Evolutionary conservation across 2,888 invertebrate species (phyloP).

Genomic region (Augochlorella aurata): DNA sequence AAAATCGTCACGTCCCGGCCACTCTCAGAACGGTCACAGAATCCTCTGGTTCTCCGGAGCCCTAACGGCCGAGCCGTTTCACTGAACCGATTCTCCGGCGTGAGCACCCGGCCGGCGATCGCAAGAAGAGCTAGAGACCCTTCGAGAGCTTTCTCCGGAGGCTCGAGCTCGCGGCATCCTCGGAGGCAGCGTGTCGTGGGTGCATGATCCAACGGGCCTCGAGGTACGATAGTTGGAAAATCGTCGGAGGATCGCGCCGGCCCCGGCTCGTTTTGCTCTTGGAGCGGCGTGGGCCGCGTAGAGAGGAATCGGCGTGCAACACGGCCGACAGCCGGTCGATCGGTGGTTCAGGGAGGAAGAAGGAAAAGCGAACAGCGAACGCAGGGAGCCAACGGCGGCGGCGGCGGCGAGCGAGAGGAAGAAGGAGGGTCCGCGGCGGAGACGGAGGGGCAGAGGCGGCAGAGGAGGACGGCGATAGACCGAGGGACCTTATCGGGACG

Average conservation of each 20-base stretch:
- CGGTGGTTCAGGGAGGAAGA: constrained; percentile 27
- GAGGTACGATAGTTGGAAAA: constrained; percentile 42
- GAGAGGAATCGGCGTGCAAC: constrained; percentile 49
- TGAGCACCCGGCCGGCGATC: background rate
- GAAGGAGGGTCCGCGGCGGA: background rate
- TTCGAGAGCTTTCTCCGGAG: too few species aligned
- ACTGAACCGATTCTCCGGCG: background rate
- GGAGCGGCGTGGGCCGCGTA: constrained; percentile 49
- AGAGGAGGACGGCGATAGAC: constrained; percentile 33
- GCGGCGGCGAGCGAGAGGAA: constrained; percentile 1
- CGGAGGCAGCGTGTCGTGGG: background rate
- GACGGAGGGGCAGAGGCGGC: background rate
- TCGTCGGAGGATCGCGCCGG: constrained; percentile 37
- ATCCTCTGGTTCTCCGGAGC: background rate
- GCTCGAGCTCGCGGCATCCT: background rate
- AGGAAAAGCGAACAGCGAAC: constrained; percentile 21
- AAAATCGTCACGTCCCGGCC: constrained; percentile 1
- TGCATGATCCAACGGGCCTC: background rate
- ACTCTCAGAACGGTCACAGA: background rate
- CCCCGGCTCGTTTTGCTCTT: constrained; percentile 45
- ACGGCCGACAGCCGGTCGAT: background rate
- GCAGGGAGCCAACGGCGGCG: constrained; percentile 16
- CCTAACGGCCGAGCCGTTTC: background rate
- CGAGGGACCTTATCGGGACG: constrained; percentile 36
- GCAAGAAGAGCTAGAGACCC: too few species aligned